phyloP scores from a whole-genome alignment of 1,140 invertebrate species.

The Lepidurus apus region DNA sequence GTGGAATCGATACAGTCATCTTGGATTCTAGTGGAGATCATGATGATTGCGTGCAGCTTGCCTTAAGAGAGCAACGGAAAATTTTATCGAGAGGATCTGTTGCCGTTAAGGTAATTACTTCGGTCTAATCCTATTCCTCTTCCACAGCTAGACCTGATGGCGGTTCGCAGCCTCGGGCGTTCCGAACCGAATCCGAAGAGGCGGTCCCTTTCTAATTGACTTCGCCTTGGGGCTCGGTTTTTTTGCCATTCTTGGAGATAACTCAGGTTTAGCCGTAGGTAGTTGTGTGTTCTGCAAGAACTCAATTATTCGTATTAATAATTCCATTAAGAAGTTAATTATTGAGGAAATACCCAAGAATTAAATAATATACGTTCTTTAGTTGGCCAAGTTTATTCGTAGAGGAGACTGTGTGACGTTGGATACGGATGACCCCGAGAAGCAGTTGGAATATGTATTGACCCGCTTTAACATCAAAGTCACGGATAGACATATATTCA shows the following conservation, averaged over 20 bases:
- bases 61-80: constrained; percentile 51
- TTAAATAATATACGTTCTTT: background rate
- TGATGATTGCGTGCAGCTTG: constrained; percentile 49
- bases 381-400: constrained; percentile 50
- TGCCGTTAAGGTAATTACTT: constrained; percentile 44
- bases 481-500: constrained; percentile 57
- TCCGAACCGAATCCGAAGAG: no score
- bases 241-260: no score
- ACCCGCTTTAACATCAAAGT: constrained; percentile 57
- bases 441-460: constrained; percentile 57
- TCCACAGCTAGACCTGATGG: no score
- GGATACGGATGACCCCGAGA: constrained; percentile 43
- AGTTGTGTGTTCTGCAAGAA: background rate
- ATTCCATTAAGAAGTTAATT: background rate
- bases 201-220: no score
- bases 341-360: background rate
- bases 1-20: constrained; percentile 59
- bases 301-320: background rate
- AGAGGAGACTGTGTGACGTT: constrained; percentile 44
- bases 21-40: constrained; percentile 49
- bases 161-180: no score
- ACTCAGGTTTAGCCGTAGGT: no score
- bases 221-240: no score
- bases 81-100: constrained; percentile 53
- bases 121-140: no score